A percentile compares a stretch with the other conserved stretches of the same genome.
Evolutionary conservation across 2,888 invertebrate species (phyloP).

Genomic region (Drosophila longiperda): DNA sequence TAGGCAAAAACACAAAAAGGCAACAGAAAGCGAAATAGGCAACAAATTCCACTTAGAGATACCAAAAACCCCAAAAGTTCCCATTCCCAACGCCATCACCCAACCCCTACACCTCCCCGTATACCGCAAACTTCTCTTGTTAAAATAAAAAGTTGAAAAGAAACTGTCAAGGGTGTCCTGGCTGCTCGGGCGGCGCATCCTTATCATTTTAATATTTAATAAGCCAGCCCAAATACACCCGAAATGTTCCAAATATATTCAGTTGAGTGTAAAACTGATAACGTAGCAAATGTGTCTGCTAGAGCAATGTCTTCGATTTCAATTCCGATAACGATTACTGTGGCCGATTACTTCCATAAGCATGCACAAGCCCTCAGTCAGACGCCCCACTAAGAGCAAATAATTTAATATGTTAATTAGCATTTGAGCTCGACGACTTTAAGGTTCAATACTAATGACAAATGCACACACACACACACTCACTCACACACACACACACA

Average conservation of each 20-base stretch:
- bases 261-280: slow-evolving; percentile 81
- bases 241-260: slow-evolving; percentile 56
- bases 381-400: background rate
- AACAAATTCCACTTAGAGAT: slow-evolving; percentile 37
- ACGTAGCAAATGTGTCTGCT: slow-evolving; percentile 35
- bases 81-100: background rate
- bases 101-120: background rate
- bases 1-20: slow-evolving; percentile 38
- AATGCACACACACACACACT: background rate
- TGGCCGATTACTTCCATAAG: slow-evolving; percentile 36
- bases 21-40: slow-evolving; percentile 30
- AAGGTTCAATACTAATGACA: slow-evolving; percentile 36
- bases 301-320: slow-evolving; percentile 9
- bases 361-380: slow-evolving; percentile 28
- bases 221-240: slow-evolving; percentile 49
- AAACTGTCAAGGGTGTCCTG: slow-evolving; percentile 19
- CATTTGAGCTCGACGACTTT: slow-evolving; percentile 40
- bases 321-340: slow-evolving; percentile 50
- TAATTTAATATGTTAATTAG: slow-evolving; percentile 14
- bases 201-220: slow-evolving; percentile 80
- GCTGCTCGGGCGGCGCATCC: slow-evolving; percentile 18
- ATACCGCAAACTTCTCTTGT: background rate
- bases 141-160: slow-evolving; percentile 8
- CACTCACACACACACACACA: slow-evolving; percentile 2
- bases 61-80: slow-evolving; percentile 9